Evolutionary conservation across 2,113 vertebrate genomes (phyloP), one percentile per base, ranked within the genome.

Genomic region (Platysteira castanea): DNA sequence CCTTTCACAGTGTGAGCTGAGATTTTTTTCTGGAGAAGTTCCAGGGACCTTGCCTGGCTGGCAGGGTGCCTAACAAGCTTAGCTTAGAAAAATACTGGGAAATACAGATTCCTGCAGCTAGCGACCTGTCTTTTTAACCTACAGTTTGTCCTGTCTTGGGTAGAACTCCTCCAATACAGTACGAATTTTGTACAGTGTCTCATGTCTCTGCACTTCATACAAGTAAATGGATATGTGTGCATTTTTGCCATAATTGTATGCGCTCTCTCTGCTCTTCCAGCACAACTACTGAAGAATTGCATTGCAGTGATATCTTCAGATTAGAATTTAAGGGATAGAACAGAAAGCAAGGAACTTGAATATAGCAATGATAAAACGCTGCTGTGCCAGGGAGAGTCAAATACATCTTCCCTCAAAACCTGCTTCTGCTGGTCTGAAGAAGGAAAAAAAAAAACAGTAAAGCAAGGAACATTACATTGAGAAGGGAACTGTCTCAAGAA

Each of bases 21-120:
- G 41, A 44, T 59, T 56, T 87, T 91, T 87, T 93, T 53, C 76
- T 97, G 92, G 90, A 96, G 73, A 89, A 5, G 7, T 81, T 92
- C 88, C 92, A 95, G 80, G 19, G 73, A 52, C 80, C 80, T 64
- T 84, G 85, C 64, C 57, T 83, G 52, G 39, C 85, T 96, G 94
- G 84, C 81, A 83, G 82, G 14, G 8, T 56, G 83, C 93, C 93
- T 88, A 87, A 90, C 78, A 61, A 74, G 46, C 78, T 93, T 65
- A 83, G 46, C 42, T 83, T 74, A 74, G 82, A 54, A 88, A 91
- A 93, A 74, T 31, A 65, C 39, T n/a, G 63, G 37, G 33, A 93
- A 87, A 88, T 37, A 77, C 17, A 50, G 42, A 85, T 60, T 87
- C 46, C 67, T 18, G n/a, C 65, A 93, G 78, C 46, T 76, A 71